These are phyloP conservation scores for Steinernema scapterisci DNA, from an alignment of 2,888 invertebrate species.

Conservation along the genomic window DNA sequence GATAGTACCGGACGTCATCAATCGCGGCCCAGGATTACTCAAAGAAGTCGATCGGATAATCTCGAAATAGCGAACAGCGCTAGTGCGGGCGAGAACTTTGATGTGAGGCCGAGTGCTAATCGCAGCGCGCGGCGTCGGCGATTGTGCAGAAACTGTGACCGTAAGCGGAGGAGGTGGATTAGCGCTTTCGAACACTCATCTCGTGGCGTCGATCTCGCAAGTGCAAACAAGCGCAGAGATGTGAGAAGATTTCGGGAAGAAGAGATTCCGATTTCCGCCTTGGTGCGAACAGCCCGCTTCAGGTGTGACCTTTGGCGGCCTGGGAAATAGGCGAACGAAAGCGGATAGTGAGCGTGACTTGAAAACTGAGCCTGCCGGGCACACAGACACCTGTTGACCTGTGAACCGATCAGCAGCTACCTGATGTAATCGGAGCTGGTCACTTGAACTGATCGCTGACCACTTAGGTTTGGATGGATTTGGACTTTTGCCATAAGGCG, in stretches of 20 bases:
- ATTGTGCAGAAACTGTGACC: slow-evolving; percentile 4
- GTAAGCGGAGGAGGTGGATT: not conserved
- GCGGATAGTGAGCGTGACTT: not conserved
- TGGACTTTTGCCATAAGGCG: too few species aligned
- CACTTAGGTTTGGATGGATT: too few species aligned
- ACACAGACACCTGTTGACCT: slow-evolving; percentile 7
- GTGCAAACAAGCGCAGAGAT: slow-evolving; percentile 9
- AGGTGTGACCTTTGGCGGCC: not conserved
- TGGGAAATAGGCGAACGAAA: not conserved
- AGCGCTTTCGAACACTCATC: not conserved
- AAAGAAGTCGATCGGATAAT: slow-evolving; percentile 33
- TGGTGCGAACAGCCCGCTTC: not conserved
- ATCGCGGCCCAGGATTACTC: not conserved
- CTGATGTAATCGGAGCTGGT: too few species aligned
- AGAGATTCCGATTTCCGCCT: not conserved
- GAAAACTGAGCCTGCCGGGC: not conserved
- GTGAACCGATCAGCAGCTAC: not conserved
- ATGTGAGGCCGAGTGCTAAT: slow-evolving; percentile 11
- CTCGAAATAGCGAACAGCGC: slow-evolving; percentile 25
- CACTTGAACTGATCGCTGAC: too few species aligned
- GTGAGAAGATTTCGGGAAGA: not conserved
- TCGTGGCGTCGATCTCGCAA: not conserved
- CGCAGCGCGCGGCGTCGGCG: slow-evolving; percentile 1
- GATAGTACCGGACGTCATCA: not conserved
- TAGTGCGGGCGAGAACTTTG: not conserved